phyloP scores from a whole-genome alignment of 2,888 invertebrate genomes.

The Cephus rjabovi region DNA sequence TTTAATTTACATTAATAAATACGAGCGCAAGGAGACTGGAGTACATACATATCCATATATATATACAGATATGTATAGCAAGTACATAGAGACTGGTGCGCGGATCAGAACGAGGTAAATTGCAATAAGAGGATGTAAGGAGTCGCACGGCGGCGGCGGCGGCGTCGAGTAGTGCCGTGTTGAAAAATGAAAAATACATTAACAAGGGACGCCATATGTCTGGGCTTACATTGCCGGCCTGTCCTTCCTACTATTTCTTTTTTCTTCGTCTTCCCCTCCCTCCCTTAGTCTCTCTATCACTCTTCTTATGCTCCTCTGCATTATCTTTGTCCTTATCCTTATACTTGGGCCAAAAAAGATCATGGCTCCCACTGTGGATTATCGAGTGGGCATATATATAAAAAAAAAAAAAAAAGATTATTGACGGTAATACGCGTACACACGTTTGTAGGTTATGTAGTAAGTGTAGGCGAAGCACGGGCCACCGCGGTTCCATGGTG shows the following conservation, averaged over 20 bases:
- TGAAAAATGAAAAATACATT: constrained; percentile 18
- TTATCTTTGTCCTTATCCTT: neutral
- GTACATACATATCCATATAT: neutral
- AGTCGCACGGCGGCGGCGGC: constrained; percentile 3
- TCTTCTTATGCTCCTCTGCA: neutral
- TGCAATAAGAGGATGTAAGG: neutral
- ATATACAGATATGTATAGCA: neutral
- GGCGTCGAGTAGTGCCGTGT: constrained; percentile 2
- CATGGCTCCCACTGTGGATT: neutral
- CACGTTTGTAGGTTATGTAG: constrained; percentile 8
- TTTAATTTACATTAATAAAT: constrained; percentile 26
- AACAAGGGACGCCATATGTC: constrained; percentile 11
- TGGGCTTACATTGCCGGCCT: neutral
- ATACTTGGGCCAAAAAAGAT: neutral
- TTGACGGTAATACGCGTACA: constrained; percentile 4
- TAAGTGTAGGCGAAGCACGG: constrained; percentile 13
- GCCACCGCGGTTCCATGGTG: constrained; percentile 34
- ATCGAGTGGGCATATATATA: neutral
- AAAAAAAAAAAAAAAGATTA: neutral
- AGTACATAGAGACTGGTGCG: neutral
- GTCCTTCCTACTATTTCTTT: neutral
- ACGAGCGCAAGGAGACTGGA: neutral
- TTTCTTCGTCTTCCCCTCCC: neutral
- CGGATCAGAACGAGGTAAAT: constrained; percentile 3
- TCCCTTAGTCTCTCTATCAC: no score